These are phyloP conservation scores for Tryphoninae sp. DNA, from an alignment of 2,888 invertebrate species.

Conservation along the genomic window DNA sequence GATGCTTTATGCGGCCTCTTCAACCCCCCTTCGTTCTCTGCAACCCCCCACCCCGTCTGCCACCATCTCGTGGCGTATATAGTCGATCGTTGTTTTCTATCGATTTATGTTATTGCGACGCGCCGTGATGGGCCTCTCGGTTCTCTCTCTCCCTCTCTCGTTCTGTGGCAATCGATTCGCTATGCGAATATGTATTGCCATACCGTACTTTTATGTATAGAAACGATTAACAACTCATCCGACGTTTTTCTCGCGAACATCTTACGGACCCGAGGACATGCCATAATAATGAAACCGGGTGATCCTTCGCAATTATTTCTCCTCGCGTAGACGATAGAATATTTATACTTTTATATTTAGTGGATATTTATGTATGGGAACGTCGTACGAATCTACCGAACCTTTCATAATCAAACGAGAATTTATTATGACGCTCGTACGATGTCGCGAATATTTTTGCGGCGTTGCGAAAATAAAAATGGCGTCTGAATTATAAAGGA, in stretches of 20 bases:
- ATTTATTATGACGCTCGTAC: slow-evolving; percentile 13
- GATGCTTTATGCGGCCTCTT: slow-evolving; percentile 63
- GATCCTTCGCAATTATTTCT: slow-evolving; percentile 43
- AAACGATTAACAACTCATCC: slow-evolving; percentile 36
- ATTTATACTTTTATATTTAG: slow-evolving; percentile 26
- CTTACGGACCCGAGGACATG: slow-evolving; percentile 16
- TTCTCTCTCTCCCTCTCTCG: slow-evolving; percentile 16
- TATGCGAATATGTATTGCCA: slow-evolving; percentile 49
- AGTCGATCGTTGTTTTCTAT: slow-evolving; percentile 59
- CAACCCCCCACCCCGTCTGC: slow-evolving; percentile 10
- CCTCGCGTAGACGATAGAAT: slow-evolving; percentile 29
- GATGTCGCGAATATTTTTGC: neutral
- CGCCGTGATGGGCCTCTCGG: slow-evolving; percentile 25
- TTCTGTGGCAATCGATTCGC: slow-evolving; percentile 39
- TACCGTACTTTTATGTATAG: slow-evolving; percentile 18
- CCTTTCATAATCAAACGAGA: slow-evolving; percentile 29
- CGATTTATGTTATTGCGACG: slow-evolving; percentile 63
- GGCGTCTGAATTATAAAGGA: neutral
- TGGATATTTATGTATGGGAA: slow-evolving; percentile 2
- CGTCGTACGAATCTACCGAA: neutral
- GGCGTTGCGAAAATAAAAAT: slow-evolving; percentile 13
- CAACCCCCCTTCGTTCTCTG: slow-evolving; percentile 45
- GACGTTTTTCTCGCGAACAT: slow-evolving; percentile 40
- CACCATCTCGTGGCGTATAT: slow-evolving; percentile 42
- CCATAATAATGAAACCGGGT: slow-evolving; percentile 19